Percentiles rank a stretch among this genome's conserved stretches.
Evolutionary conservation across 1,140 invertebrate genomes (phyloP).

Genomic region (Schlechtendalia chinensis): DNA sequence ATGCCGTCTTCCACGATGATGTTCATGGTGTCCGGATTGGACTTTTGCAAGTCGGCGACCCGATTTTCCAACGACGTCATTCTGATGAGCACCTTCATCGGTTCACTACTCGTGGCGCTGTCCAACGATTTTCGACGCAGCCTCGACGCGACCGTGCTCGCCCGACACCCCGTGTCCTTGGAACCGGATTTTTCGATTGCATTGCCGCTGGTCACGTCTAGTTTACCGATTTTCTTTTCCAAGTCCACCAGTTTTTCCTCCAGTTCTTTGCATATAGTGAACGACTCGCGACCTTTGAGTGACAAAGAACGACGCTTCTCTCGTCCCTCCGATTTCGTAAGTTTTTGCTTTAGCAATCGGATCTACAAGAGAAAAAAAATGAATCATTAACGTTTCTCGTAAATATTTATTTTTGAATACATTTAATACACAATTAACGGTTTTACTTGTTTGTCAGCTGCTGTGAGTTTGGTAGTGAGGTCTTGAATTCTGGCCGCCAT

Average conservation of each 20-base stretch:
- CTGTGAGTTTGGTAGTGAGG: constrained; percentile 74
- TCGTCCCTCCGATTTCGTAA: constrained; percentile 72
- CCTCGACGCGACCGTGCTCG: constrained; percentile 51
- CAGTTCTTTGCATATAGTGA: constrained; percentile 75
- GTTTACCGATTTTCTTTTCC: constrained; percentile 70
- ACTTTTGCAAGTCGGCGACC: constrained; percentile 36
- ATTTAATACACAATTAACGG: background rate
- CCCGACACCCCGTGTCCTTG: background rate
- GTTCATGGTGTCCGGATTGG: constrained; percentile 23
- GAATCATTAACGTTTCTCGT: too few species aligned
- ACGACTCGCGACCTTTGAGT: constrained; percentile 75
- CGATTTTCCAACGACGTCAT: constrained; percentile 66
- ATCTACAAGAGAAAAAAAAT: constrained; percentile 56
- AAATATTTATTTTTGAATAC: too few species aligned
- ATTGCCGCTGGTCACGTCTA: constrained; percentile 62
- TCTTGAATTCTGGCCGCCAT: constrained; percentile 84
- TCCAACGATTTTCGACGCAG: constrained; percentile 71
- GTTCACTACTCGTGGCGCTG: constrained; percentile 71
- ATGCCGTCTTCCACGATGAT: constrained; percentile 7
- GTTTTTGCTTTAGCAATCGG: constrained; percentile 72
- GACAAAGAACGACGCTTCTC: constrained; percentile 78
- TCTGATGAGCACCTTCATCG: constrained; percentile 73
- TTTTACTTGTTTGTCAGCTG: constrained; percentile 72
- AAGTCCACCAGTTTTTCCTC: constrained; percentile 78
- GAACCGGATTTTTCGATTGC: constrained; percentile 8